Conservation (phyloP, 2,113 vertebrate genomes). For the Helogale parvula region DNA sequence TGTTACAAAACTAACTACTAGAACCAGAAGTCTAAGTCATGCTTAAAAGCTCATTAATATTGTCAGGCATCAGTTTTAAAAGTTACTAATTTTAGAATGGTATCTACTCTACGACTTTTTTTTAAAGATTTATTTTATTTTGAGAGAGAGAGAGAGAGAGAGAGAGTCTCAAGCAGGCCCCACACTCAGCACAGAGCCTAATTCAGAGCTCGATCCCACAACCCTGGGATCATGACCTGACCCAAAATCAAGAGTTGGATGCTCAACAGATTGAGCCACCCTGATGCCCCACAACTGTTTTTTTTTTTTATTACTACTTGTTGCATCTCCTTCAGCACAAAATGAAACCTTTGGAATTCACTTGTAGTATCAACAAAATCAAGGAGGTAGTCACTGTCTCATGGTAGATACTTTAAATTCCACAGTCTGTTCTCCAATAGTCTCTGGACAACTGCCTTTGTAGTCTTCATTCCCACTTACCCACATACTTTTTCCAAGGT, state of each 20-base stretch:
- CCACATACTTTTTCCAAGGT: background rate
- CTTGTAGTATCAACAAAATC: background rate
- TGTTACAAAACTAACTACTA: background rate
- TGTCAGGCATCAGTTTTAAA: background rate
- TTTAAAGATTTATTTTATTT: too few species aligned
- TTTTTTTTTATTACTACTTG: background rate
- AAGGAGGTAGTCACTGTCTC: slow-evolving; percentile 8
- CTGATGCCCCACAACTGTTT: too few species aligned
- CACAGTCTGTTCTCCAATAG: background rate
- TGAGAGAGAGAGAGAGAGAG: too few species aligned
- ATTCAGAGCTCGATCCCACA: too few species aligned
- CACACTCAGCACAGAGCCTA: too few species aligned
- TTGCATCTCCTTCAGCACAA: slow-evolving; percentile 36
- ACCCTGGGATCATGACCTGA: too few species aligned
- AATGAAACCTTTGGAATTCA: slow-evolving; percentile 43
- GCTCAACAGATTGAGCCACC: too few species aligned
- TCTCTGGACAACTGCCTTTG: background rate
- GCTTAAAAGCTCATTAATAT: background rate
- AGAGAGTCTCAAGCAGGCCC: too few species aligned
- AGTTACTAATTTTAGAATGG: background rate
- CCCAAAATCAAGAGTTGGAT: too few species aligned
- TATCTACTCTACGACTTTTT: background rate
- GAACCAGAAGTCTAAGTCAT: slow-evolving; percentile 27
- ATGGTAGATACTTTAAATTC: background rate
- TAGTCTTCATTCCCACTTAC: background rate